Percentiles rank a stretch among this genome's conserved stretches.
These are phyloP conservation scores for Palythoa grandis DNA, from an alignment of 92 coral and sea anemone species.

Conservation along the genomic window DNA sequence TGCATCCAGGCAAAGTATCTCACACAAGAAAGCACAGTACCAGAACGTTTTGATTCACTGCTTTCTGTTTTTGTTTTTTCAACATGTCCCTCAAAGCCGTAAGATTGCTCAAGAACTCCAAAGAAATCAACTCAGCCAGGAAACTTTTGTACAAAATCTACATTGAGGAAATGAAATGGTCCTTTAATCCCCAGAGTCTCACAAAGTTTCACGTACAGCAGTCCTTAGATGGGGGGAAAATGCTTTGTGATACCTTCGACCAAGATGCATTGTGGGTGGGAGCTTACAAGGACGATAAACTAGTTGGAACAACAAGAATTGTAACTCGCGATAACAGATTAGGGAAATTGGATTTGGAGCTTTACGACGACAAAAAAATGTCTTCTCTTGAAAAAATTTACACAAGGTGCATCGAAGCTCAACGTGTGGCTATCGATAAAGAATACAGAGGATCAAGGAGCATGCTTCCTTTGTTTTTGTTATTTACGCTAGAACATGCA, in stretches of 20 bases:
- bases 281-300: slow-evolving; percentile 4
- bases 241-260: slow-evolving; percentile 53
- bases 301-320: slow-evolving; percentile 20
- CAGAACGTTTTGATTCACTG: no score
- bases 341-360: slow-evolving; percentile 47
- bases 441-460: slow-evolving; percentile 19
- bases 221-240: slow-evolving; percentile 16
- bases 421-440: slow-evolving; percentile 13
- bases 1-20: no score
- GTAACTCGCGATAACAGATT: slow-evolving; percentile 41
- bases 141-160: slow-evolving; percentile 44
- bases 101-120: slow-evolving; percentile 5
- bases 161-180: slow-evolving; percentile 42
- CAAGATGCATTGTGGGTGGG: slow-evolving; percentile 47
- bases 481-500: slow-evolving; percentile 1
- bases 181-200: slow-evolving; percentile 25
- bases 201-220: slow-evolving; percentile 37
- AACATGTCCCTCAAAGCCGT: background rate
- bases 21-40: no score
- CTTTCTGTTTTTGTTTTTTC: background rate
- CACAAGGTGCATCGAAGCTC: background rate
- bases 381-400: background rate
- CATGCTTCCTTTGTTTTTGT: background rate
- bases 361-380: slow-evolving; percentile 8
- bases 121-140: slow-evolving; percentile 36